Conservation (phyloP, 2,888 invertebrate genomes). For the Cacoxenus indagator region DNA sequence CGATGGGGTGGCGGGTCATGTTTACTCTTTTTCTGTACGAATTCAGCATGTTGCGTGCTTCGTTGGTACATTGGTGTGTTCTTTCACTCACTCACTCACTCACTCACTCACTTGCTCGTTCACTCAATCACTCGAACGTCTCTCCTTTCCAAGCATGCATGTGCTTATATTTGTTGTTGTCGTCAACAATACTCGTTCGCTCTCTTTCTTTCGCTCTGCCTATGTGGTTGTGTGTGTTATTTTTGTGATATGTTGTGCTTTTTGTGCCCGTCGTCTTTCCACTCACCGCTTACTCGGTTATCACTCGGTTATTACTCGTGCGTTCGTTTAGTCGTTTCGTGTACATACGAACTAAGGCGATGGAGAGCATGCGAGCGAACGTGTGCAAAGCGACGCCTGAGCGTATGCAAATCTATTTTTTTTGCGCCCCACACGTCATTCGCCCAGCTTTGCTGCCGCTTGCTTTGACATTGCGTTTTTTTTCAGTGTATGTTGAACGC, state of each 20-base stretch:
- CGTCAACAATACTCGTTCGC: not conserved
- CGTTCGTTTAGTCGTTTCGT: conserved; percentile 37
- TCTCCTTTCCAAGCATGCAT: conserved; percentile 3
- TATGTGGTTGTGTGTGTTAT: conserved; percentile 14
- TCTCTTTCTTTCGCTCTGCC: not conserved
- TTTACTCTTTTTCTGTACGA: conserved; percentile 32
- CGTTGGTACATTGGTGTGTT: not conserved
- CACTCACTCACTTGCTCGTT: conserved; percentile 24
- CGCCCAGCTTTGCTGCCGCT: not conserved
- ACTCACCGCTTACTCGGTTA: not conserved
- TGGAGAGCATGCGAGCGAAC: not conserved
- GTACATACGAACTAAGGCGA: not conserved
- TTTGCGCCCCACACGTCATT: not conserved
- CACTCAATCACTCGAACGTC: too few species aligned
- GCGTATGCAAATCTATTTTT: conserved; percentile 56
- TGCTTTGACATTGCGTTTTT: conserved; percentile 38
- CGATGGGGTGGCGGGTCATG: not conserved
- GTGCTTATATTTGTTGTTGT: too few species aligned
- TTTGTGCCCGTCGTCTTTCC: not conserved
- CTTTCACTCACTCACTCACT: conserved; percentile 24
- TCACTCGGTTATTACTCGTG: conserved; percentile 8
- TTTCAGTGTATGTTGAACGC: conserved; percentile 44
- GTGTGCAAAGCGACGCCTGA: conserved; percentile 55
- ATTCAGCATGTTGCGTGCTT: conserved; percentile 12
- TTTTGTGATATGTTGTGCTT: conserved; percentile 4